Conservation (phyloP, 2,888 invertebrate species). For the Neoitamus cyanurus region DNA sequence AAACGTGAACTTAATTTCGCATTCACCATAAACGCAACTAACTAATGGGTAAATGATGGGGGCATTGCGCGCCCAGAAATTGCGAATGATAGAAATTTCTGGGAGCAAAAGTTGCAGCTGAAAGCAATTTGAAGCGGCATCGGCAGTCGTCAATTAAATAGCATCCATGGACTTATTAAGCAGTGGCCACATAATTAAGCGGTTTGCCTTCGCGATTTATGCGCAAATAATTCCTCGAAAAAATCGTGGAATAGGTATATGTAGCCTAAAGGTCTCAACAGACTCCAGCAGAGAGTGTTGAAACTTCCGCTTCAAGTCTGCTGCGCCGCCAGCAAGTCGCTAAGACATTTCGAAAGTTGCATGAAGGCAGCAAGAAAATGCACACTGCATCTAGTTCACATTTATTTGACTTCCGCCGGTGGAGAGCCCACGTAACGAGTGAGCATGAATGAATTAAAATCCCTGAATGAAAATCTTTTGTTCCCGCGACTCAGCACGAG, state of each 20-base stretch:
- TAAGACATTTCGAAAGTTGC: neutral
- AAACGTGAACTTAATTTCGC: slow-evolving; percentile 11
- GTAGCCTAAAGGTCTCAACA: neutral
- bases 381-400: neutral
- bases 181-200: neutral
- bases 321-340: neutral
- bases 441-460: neutral
- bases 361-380: neutral
- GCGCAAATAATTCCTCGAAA: neutral
- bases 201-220: neutral
- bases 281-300: neutral
- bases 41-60: slow-evolving; percentile 14
- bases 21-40: neutral
- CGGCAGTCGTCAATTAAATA: neutral
- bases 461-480: neutral
- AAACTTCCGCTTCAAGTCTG: neutral
- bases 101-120: neutral
- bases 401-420: neutral
- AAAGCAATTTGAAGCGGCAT: neutral
- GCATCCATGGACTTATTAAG: neutral
- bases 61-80: neutral
- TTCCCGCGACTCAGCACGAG: neutral
- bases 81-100: neutral
- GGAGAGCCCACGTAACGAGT: neutral
- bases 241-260: neutral